Evolutionary conservation across 2,888 invertebrate species (phyloP).

Genomic region (Caenorhabditis virilis): DNA sequence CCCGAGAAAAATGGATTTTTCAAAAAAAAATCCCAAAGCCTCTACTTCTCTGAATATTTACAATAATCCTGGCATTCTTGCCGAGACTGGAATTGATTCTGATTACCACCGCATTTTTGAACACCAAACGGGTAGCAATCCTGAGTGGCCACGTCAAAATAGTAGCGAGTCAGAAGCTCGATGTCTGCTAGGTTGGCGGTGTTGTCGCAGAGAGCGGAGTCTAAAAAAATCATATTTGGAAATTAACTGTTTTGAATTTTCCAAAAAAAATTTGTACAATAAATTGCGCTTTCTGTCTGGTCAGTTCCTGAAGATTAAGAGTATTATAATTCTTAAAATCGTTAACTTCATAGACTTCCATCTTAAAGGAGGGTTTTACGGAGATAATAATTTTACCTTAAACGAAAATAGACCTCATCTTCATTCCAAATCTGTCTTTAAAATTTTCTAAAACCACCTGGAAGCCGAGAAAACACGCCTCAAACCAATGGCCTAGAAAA

Average conservation of each 20-base stretch:
- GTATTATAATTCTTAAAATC: too few relatives aligned
- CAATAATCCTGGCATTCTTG: conserved; percentile 27
- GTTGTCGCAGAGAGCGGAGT: conserved; percentile 50
- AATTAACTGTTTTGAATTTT: neutral
- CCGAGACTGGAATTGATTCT: conserved; percentile 28
- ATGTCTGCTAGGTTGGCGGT: conserved; percentile 35
- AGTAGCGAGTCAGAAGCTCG: conserved; percentile 46
- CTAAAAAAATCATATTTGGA: conserved; percentile 21
- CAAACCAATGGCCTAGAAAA: too few relatives aligned
- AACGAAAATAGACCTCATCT: too few relatives aligned
- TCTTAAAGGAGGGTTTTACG: too few relatives aligned
- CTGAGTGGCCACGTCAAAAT: conserved; percentile 55
- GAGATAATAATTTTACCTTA: too few relatives aligned
- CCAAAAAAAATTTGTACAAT: neutral
- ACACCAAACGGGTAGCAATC: conserved; percentile 65
- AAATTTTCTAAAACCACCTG: too few relatives aligned
- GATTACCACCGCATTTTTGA: conserved; percentile 46
- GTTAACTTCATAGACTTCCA: neutral
- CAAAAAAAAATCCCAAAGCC: too few relatives aligned
- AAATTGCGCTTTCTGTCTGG: too few relatives aligned
- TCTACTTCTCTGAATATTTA: conserved; percentile 18
- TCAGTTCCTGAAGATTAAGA: too few relatives aligned
- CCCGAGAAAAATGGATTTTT: neutral
- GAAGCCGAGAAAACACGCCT: too few relatives aligned
- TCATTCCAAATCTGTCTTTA: too few relatives aligned